These are phyloP conservation scores for Panagrolaimus sp. DNA, from an alignment of 1,140 invertebrate species.

Conservation along the genomic window DNA sequence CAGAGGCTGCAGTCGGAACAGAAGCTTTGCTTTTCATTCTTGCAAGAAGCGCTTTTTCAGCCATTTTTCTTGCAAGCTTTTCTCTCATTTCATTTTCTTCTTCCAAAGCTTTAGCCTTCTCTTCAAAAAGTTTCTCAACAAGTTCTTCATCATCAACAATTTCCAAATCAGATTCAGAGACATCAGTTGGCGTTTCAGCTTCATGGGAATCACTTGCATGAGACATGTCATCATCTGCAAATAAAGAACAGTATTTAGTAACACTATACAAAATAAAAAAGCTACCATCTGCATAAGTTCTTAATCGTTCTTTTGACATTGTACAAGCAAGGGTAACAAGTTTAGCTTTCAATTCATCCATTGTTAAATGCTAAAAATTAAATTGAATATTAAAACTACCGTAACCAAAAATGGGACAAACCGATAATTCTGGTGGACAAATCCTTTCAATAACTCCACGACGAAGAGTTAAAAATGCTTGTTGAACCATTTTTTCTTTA, in stretches of 20 bases:
- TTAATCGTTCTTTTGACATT: background rate
- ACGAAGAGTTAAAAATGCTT: constrained; percentile 5
- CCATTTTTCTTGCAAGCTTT: background rate
- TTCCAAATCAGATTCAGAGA: constrained; percentile 1
- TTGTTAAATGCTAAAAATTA: background rate
- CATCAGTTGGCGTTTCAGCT: constrained; percentile 1
- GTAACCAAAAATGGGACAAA: no score
- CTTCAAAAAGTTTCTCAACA: background rate
- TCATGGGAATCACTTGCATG: background rate
- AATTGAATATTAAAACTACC: no score
- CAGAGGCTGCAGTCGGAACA: no score
- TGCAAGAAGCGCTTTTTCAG: background rate
- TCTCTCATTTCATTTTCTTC: constrained; percentile 8
- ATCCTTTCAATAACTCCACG: background rate
- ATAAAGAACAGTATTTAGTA: background rate
- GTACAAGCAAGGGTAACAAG: background rate
- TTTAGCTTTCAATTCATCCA: constrained; percentile 4
- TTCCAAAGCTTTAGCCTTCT: background rate
- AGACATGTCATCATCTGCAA: background rate
- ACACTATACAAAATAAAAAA: background rate
- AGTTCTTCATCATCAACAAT: background rate
- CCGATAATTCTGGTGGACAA: constrained; percentile 6
- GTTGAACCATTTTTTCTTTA: constrained; percentile 12
- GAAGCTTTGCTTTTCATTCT: no score
- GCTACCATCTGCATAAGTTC: background rate